Percentiles rank a stretch among this genome's conserved stretches.
These are phyloP conservation scores for Lepidochitona cinerea DNA, from an alignment of 2,888 invertebrate species.

Conservation along the genomic window DNA sequence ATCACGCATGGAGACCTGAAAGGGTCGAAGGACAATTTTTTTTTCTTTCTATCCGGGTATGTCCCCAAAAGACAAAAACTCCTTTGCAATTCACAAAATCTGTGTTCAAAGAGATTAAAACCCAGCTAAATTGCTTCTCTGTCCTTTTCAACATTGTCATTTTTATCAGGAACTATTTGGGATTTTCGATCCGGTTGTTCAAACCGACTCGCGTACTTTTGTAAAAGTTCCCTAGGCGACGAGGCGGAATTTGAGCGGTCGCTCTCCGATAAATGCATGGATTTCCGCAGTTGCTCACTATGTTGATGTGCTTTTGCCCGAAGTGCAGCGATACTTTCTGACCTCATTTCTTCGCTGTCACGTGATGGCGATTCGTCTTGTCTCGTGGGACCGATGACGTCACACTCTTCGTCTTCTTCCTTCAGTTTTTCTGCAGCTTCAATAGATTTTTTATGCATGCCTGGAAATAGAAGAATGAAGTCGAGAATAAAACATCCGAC, in stretches of 20 bases:
- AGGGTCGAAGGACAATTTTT: no score
- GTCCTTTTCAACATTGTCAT: no score
- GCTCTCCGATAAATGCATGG: background rate
- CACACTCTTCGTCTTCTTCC: conserved; percentile 4
- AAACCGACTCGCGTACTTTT: background rate
- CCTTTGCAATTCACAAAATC: no score
- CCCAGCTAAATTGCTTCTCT: no score
- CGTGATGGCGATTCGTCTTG: background rate
- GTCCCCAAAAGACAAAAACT: no score
- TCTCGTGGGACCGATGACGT: no score
- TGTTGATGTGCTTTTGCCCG: conserved; percentile 95
- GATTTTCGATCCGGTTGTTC: background rate
- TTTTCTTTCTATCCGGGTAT: no score
- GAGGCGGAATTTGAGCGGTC: background rate
- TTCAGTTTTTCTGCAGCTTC: conserved; percentile 20
- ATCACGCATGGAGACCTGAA: no score
- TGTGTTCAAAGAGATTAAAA: no score
- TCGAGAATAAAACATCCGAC: background rate
- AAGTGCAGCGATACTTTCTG: conserved; percentile 92
- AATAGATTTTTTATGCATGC: conserved; percentile 20
- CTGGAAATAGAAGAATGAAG: conserved; percentile 1
- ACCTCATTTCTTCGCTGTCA: conserved; percentile 74
- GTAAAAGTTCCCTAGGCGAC: background rate
- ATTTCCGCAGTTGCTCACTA: conserved; percentile 56
- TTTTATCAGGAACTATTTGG: no score